Evolutionary conservation across 2,113 vertebrate genomes (phyloP), one percentile per base, ranked within the genome.

Genomic region (Scortum barcoo): DNA sequence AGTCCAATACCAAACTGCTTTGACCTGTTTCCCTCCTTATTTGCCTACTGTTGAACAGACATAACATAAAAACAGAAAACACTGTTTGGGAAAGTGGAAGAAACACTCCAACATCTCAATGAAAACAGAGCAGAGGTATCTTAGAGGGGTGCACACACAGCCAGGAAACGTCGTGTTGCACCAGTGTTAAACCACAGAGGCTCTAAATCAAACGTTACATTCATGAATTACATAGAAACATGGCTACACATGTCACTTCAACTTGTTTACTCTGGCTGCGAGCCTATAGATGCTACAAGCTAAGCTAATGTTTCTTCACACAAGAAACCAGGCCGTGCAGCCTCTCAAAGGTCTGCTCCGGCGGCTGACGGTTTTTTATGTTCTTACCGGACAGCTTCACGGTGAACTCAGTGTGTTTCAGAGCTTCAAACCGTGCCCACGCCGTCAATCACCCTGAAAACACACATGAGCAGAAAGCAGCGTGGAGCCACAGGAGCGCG

Each of bases 291-390:
- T n/a, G 67, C 56, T 48, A 78, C 62, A 54, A 44, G 26, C 20
- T 69, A 80, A 44, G 36, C 67, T 78, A 60, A 36, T 71, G 70
- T 77, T 86, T 40, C 30, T 26, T 4, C 42, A 20, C 22, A 20
- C 0, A 19, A 9, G 11, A 26, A 12, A 30, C 5, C 7, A 22
- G 9, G 5, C 1, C 1, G 11, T 5, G 3, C 12, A 58, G 11
- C 11, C 58, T 16, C 1, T 38, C 19, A 20, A 6, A 0, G 16
- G 58, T n/a, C 20, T 4, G 3, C 5, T 60, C 12, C 22, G 2
- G 30, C 17, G 0, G 3, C 4, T 5, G 36, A 26, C 56, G 16
- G 17, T 14, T 24, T 2, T 17, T 3, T 9, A 8, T 63, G 9
- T 24, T 50, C 80, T 76, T 65, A 83, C 80, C 80, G 30, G 7